phyloP scores from a whole-genome alignment of 2,888 invertebrate genomes.

The Trichopoda pennipes region DNA sequence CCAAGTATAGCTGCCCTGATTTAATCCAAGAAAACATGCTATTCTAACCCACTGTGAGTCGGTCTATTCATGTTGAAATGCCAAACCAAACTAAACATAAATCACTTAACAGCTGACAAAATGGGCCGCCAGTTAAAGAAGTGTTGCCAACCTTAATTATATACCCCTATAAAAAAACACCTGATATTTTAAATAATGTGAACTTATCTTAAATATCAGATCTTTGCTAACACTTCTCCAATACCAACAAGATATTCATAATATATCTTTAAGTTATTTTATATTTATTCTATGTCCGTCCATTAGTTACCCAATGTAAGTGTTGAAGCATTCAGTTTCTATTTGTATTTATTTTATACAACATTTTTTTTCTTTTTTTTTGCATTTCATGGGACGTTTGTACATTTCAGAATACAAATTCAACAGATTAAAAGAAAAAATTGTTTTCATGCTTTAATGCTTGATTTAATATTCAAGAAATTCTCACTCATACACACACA shows the following conservation, averaged over 20 bases:
- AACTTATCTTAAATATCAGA: too few relatives aligned
- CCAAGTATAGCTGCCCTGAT: too few relatives aligned
- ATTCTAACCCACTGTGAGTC: too few relatives aligned
- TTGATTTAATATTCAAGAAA: conserved; percentile 34
- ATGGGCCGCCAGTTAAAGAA: too few relatives aligned
- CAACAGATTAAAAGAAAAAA: conserved; percentile 23
- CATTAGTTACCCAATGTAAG: neutral
- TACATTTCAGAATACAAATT: conserved; percentile 2
- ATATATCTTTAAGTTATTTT: neutral
- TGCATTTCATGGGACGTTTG: neutral
- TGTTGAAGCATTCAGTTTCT: conserved; percentile 40
- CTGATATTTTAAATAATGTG: too few relatives aligned
- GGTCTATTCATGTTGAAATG: too few relatives aligned
- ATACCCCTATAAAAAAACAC: too few relatives aligned
- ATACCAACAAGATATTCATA: neutral
- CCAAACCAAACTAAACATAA: too few relatives aligned
- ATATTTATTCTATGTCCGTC: neutral
- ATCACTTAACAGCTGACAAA: too few relatives aligned
- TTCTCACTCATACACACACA: neutral
- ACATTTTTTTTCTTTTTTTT: neutral
- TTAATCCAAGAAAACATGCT: too few relatives aligned
- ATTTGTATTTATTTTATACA: conserved; percentile 13
- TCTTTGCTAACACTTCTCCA: neutral
- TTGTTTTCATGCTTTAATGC: conserved; percentile 31
- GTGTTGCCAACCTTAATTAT: too few relatives aligned